phyloP scores from a whole-genome alignment of 2,888 invertebrate genomes.

The Xanthorhoe spadicearia region DNA sequence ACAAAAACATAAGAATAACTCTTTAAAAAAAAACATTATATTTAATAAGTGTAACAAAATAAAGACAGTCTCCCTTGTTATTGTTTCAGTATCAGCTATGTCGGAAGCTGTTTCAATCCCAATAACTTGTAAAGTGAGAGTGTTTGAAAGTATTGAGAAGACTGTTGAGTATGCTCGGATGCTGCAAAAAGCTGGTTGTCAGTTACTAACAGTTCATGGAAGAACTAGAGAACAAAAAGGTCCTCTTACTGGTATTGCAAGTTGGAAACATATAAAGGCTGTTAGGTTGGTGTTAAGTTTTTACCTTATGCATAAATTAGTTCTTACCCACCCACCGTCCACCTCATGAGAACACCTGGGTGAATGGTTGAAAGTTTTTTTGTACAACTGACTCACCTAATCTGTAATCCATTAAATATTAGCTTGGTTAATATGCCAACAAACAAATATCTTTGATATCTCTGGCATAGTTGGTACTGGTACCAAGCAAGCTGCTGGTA shows the following conservation, averaged over 20 bases:
- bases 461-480: too few relatives aligned
- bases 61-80: neutral
- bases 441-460: too few relatives aligned
- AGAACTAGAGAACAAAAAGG: constrained; percentile 98
- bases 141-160: constrained; percentile 93
- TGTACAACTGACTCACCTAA: too few relatives aligned
- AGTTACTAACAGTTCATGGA: constrained; percentile 97
- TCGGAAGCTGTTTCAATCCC: constrained; percentile 91
- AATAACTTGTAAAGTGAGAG: constrained; percentile 98
- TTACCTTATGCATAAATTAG: neutral
- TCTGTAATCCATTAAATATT: neutral
- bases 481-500: too few relatives aligned
- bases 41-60: too few relatives aligned
- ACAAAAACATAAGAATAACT: too few relatives aligned
- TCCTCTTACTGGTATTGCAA: constrained; percentile 96
- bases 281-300: constrained; percentile 84
- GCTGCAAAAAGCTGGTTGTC: constrained; percentile 96
- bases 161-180: constrained; percentile 97
- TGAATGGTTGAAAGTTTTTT: too few relatives aligned
- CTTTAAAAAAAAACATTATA: too few relatives aligned
- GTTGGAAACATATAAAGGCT: constrained; percentile 96
- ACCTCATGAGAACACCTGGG: too few relatives aligned
- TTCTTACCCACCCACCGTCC: too few relatives aligned
- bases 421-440: too few relatives aligned
- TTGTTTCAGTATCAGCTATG: constrained; percentile 88